phyloP scores from a whole-genome alignment of 2,888 invertebrate genomes.

The Pantelozetes paolii region DNA sequence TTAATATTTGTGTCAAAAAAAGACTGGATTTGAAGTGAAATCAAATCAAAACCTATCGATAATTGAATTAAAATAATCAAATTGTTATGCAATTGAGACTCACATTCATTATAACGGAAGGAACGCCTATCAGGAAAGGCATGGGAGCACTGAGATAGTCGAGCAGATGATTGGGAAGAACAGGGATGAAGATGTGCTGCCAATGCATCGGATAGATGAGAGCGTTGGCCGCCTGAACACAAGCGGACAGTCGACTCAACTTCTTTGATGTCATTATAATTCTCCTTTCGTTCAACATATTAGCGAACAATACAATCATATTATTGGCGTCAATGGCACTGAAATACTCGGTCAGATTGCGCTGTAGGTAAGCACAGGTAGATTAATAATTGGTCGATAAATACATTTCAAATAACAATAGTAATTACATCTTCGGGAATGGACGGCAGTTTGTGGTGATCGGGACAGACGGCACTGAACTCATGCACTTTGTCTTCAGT shows the following conservation, averaged over 20 bases:
- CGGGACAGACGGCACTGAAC: constrained; percentile 72
- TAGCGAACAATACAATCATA: constrained; percentile 91
- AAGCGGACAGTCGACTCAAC: constrained; percentile 79
- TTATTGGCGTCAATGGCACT: constrained; percentile 90
- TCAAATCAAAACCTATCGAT: too few species aligned
- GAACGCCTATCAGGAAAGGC: constrained; percentile 96
- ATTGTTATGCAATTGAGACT: constrained; percentile 46
- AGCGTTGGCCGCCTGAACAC: constrained; percentile 79
- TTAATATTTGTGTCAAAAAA: too few species aligned
- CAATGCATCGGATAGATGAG: constrained; percentile 97
- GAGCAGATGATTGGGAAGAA: constrained; percentile 78
- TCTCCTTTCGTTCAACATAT: constrained; percentile 86
- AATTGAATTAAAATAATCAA: neutral
- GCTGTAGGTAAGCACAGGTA: constrained; percentile 58
- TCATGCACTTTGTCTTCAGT: constrained; percentile 57
- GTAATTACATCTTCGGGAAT: constrained; percentile 89
- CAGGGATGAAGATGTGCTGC: constrained; percentile 95
- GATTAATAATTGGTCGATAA: too few species aligned
- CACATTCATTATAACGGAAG: constrained; percentile 74
- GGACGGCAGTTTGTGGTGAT: constrained; percentile 77
- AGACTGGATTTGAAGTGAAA: too few species aligned
- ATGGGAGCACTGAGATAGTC: constrained; percentile 90
- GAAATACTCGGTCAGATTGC: constrained; percentile 94
- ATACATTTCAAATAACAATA: too few species aligned
- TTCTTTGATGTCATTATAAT: constrained; percentile 87